phyloP scores from a whole-genome alignment of 2,888 invertebrate genomes.

The Sinodicranocentrus sp. region DNA sequence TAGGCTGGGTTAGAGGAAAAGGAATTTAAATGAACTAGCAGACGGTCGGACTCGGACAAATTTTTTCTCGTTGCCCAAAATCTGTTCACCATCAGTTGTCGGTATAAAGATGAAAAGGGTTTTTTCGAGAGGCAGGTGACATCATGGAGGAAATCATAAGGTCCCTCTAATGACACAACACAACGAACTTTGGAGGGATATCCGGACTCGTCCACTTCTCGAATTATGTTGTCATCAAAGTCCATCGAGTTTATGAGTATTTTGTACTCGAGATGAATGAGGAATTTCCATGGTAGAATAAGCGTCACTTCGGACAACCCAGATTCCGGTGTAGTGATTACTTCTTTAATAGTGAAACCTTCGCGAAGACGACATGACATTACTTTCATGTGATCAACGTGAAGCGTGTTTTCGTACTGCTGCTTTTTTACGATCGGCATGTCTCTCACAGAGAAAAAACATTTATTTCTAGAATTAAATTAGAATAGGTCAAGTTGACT shows the following conservation, averaged over 20 bases:
- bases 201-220: not conserved
- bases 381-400: slow-evolving; percentile 82
- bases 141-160: slow-evolving; percentile 81
- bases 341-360: slow-evolving; percentile 85
- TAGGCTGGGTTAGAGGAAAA: slow-evolving; percentile 82
- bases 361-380: slow-evolving; percentile 87
- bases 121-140: slow-evolving; percentile 84
- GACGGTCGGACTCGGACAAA: slow-evolving; percentile 83
- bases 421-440: slow-evolving; percentile 83
- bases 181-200: slow-evolving; percentile 78
- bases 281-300: slow-evolving; percentile 86
- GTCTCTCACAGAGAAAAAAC: slow-evolving; percentile 81
- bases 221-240: slow-evolving; percentile 72
- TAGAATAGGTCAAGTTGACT: too few relatives aligned
- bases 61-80: slow-evolving; percentile 84
- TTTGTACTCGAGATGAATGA: slow-evolving; percentile 84
- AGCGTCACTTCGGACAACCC: slow-evolving; percentile 83
- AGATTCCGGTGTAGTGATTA: slow-evolving; percentile 77
- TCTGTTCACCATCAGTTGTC: slow-evolving; percentile 84
- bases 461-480: slow-evolving; percentile 82
- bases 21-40: slow-evolving; percentile 85
- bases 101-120: slow-evolving; percentile 83
- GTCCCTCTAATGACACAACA: slow-evolving; percentile 80
- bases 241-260: slow-evolving; percentile 73
- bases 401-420: slow-evolving; percentile 83